A percentile compares a stretch with the other conserved stretches of the same genome.
Conservation (phyloP, 2,888 invertebrate genomes). For the Drosophila kuntzei region DNA sequence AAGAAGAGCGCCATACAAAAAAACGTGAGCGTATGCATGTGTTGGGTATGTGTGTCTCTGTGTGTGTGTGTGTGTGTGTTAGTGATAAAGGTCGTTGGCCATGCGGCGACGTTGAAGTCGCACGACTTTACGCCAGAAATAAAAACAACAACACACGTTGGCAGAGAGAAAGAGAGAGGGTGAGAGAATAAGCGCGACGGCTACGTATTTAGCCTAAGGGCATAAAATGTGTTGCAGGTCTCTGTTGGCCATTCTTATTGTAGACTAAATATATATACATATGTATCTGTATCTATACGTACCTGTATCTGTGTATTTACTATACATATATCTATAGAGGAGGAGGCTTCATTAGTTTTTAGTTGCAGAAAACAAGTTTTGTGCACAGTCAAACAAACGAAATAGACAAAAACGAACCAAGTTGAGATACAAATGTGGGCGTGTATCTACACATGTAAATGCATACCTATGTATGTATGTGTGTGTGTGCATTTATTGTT, state of each 20-base stretch:
- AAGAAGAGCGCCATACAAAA: slow-evolving; percentile 59
- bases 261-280: slow-evolving; percentile 42
- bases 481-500: slow-evolving; percentile 20
- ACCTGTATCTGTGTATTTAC: slow-evolving; percentile 1
- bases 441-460: slow-evolving; percentile 22
- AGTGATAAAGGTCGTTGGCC: slow-evolving; percentile 79
- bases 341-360: slow-evolving; percentile 50
- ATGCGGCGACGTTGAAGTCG: slow-evolving; percentile 75
- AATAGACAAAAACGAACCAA: slow-evolving; percentile 63
- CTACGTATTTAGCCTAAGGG: slow-evolving; percentile 80
- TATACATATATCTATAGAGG: slow-evolving; percentile 19
- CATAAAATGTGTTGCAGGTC: slow-evolving; percentile 79
- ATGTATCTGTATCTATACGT: slow-evolving; percentile 23
- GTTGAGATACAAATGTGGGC: slow-evolving; percentile 60
- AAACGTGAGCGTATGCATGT: slow-evolving; percentile 52
- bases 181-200: slow-evolving; percentile 46
- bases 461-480: not conserved
- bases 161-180: slow-evolving; percentile 29
- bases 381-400: slow-evolving; percentile 26
- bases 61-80: slow-evolving; percentile 40
- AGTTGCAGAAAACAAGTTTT: slow-evolving; percentile 73
- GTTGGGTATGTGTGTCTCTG: slow-evolving; percentile 17
- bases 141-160: slow-evolving; percentile 57
- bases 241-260: slow-evolving; percentile 55
- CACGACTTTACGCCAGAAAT: slow-evolving; percentile 57